phyloP scores from a whole-genome alignment of 2,113 vertebrate genomes.

The Lepus europaeus region DNA sequence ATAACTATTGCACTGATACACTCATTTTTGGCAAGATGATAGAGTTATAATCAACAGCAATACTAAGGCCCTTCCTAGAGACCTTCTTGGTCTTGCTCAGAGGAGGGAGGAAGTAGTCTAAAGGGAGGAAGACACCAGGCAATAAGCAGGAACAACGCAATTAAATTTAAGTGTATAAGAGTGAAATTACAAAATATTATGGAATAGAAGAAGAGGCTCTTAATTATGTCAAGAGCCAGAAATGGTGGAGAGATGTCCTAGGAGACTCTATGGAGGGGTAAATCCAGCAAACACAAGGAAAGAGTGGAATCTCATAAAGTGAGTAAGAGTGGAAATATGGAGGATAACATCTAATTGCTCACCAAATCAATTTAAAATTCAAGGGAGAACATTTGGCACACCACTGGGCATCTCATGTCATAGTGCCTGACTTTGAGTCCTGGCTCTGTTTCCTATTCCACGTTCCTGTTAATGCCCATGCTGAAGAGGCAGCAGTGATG shows the following conservation, averaged over 20 bases:
- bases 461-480: too few relatives aligned
- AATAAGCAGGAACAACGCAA: neutral
- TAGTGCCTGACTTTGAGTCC: too few relatives aligned
- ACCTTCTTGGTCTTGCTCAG: too few relatives aligned
- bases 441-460: too few relatives aligned
- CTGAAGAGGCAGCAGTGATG: too few relatives aligned
- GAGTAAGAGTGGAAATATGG: neutral
- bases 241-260: neutral
- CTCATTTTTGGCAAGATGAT: neutral
- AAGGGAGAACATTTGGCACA: too few relatives aligned
- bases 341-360: neutral
- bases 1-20: neutral
- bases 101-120: neutral
- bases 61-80: neutral
- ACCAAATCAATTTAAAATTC: constrained; percentile 19
- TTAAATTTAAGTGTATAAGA: neutral
- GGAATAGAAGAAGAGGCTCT: neutral
- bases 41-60: neutral
- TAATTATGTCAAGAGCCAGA: neutral
- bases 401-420: too few relatives aligned
- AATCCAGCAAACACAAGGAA: neutral
- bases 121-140: neutral
- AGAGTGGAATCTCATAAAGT: neutral
- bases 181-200: neutral
- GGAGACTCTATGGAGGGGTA: neutral